Conservation (phyloP, 1,140 invertebrate genomes). For the Cydia strobilella region DNA sequence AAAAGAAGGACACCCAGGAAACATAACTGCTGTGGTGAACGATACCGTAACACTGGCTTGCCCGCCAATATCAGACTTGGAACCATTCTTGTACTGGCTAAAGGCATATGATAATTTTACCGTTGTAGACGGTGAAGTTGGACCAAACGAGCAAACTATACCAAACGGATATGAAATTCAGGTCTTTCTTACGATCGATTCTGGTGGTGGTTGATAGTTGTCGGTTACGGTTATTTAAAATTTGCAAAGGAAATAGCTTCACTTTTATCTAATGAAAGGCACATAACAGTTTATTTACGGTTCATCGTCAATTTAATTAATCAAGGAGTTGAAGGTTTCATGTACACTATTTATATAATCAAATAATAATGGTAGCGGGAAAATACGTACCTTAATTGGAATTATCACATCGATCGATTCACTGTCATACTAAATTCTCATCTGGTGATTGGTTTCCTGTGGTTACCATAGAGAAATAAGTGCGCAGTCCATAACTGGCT, state of each 20-base stretch:
- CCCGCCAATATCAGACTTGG: conserved; percentile 86
- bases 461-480: background rate
- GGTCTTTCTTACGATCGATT: conserved; percentile 60
- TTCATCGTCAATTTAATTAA: background rate
- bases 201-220: conserved; percentile 54
- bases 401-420: background rate
- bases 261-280: background rate
- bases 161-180: conserved; percentile 81
- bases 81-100: conserved; percentile 88
- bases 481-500: too few relatives aligned
- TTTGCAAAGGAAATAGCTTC: background rate
- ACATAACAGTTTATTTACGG: too few relatives aligned
- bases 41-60: conserved; percentile 87
- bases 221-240: conserved; percentile 41
- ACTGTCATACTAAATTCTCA: conserved; percentile 8
- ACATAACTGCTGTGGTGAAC: conserved; percentile 87
- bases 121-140: conserved; percentile 65
- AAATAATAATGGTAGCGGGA: background rate
- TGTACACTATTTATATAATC: background rate
- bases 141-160: conserved; percentile 77
- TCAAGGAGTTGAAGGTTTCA: background rate
- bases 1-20: conserved; percentile 88
- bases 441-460: conserved; percentile 2
- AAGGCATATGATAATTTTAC: conserved; percentile 71
- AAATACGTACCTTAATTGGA: background rate